Percentiles rank a stretch among this genome's conserved stretches.
phyloP scores from a whole-genome alignment of 2,797 vertebrate species.

The Parotocinclus haroldoi region DNA sequence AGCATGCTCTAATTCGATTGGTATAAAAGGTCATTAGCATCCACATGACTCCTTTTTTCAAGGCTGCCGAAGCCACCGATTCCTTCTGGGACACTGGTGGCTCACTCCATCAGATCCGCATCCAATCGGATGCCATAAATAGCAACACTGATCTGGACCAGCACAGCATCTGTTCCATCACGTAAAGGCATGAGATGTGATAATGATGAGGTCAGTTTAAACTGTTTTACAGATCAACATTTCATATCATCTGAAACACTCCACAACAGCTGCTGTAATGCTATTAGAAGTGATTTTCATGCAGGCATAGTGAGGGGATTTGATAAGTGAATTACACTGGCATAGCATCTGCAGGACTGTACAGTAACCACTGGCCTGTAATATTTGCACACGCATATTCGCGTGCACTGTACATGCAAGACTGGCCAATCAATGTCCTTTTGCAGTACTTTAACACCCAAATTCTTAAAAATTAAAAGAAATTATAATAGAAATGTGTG shows the following conservation, averaged over 20 bases:
- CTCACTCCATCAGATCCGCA: slow-evolving; percentile 27
- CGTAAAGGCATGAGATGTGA: background rate
- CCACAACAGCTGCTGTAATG: background rate
- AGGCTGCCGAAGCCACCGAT: slow-evolving; percentile 52
- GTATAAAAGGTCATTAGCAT: slow-evolving; percentile 58
- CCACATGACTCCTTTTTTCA: slow-evolving; percentile 53
- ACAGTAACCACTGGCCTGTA: background rate
- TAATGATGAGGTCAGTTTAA: background rate
- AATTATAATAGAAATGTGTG: no score
- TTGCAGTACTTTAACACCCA: no score
- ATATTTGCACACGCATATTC: background rate
- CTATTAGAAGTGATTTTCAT: slow-evolving; percentile 1
- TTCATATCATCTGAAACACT: background rate
- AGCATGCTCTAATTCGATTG: slow-evolving; percentile 59
- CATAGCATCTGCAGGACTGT: background rate
- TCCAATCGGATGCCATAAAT: slow-evolving; percentile 65
- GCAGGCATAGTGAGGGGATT: background rate
- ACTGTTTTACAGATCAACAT: background rate
- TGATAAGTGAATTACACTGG: background rate
- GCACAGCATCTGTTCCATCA: background rate
- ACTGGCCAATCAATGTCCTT: no score
- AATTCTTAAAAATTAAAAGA: no score
- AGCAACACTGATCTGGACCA: slow-evolving; percentile 52
- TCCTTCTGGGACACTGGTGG: slow-evolving; percentile 43
- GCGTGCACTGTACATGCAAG: no score